Base-by-base conservation (phyloP, 1,140 invertebrate genomes). In the Brachystomella parvula region DNA sequence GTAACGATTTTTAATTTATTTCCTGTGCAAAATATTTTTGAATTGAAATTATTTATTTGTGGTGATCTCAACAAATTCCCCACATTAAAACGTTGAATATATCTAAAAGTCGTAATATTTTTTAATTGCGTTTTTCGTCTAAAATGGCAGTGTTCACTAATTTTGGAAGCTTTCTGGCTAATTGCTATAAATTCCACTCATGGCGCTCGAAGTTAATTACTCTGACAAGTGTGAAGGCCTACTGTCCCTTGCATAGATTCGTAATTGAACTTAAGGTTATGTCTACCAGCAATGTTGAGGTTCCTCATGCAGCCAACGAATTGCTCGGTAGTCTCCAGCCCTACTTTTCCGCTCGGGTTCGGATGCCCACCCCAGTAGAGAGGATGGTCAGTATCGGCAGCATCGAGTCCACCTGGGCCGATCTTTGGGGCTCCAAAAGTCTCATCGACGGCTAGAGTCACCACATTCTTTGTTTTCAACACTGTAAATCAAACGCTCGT, bases 351-450 rank as follows among this genome's bases (percentile, higher is more conserved):
- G 6, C 28, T 21, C 73, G 74, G 73, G 78, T 83, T 71, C 21
- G 87, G 86, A 77, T 95, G 86, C 0, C 94, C 93, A 35, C 95
- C 95, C 71, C 98, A 81, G 76, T 88, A 98, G 1, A 98, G 78
- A 0, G 91, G 87, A 72, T 92, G 86, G 31, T 85, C 87, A 0
- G 93, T 94, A 67, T 90, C 85, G 0, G 90, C 89, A 1, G 84
- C 83, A 0, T 82, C 81, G 1, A 83, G 81, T 53, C 82, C 84
- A 53, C 81, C 81, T 35, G 77, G 76, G 19, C 89, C 88, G n/a
- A 88, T 82, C 3, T 84, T 83, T 6, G 87, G 79, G 62, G 85
- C 76, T 2, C 84, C 79, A 74, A 84, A 82, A 64, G 85, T 81
- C 44, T 87, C 86, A 77, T 96, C 90, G 0, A 95, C 89, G 0